These are phyloP conservation scores for Drosophila obscura DNA, from an alignment of 1,140 invertebrate genomes.

Conservation along the genomic window DNA sequence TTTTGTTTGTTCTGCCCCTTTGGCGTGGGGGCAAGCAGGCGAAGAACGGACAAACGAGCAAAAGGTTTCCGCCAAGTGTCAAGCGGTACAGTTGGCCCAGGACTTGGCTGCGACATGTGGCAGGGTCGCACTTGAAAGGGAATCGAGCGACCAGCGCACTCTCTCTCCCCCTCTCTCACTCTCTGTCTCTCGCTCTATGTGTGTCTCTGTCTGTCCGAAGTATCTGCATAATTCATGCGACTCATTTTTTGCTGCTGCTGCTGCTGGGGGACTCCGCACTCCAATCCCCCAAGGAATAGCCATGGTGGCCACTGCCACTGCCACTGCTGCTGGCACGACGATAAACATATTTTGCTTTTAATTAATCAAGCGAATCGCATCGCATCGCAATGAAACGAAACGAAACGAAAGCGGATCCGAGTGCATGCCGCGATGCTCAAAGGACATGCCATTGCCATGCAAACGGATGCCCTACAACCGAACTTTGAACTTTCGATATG, in stretches of 20 bases:
- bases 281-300: slow-evolving; percentile 57
- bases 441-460: slow-evolving; percentile 34
- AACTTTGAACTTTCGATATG: slow-evolving; percentile 75
- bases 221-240: slow-evolving; percentile 62
- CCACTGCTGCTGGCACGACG: slow-evolving; percentile 6
- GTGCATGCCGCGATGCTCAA: slow-evolving; percentile 55
- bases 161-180: background rate
- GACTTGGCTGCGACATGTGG: slow-evolving; percentile 27
- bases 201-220: slow-evolving; percentile 3
- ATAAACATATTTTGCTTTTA: slow-evolving; percentile 78
- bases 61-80: slow-evolving; percentile 54
- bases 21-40: too few species aligned
- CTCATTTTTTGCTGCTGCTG: slow-evolving; percentile 34
- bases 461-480: slow-evolving; percentile 63
- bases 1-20: slow-evolving; percentile 37
- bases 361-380: slow-evolving; percentile 60
- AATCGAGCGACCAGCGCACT: slow-evolving; percentile 40
- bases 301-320: slow-evolving; percentile 12
- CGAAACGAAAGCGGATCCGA: slow-evolving; percentile 41
- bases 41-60: background rate
- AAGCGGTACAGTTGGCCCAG: slow-evolving; percentile 45
- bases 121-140: slow-evolving; percentile 37
- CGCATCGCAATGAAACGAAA: too few species aligned
- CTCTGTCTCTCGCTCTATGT: too few species aligned
- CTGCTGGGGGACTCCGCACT: background rate